Evolutionary conservation across 2,797 vertebrate genomes (phyloP).

Genomic region (Periparus ater): DNA sequence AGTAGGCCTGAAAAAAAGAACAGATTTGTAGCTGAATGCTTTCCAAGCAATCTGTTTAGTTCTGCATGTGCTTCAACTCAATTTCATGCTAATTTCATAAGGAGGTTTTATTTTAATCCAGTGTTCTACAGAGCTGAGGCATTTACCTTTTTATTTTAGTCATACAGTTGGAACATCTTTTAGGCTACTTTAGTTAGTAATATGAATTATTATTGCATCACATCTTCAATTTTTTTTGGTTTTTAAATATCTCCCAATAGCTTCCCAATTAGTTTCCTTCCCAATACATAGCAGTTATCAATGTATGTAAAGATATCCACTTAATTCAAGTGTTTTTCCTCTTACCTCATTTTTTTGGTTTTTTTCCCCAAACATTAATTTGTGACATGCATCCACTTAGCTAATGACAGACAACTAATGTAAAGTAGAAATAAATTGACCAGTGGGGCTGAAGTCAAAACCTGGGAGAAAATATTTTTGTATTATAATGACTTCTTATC

Average conservation of each 20-base stretch:
- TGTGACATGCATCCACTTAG: not conserved
- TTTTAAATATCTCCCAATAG: constrained; percentile 39
- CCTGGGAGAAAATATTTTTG: not conserved
- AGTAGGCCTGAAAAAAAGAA: constrained; percentile 37
- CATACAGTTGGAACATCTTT: constrained; percentile 5
- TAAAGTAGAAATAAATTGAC: not conserved
- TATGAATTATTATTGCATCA: constrained; percentile 44
- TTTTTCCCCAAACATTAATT: not conserved
- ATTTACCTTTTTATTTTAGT: constrained; percentile 47
- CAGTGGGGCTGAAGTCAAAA: not conserved
- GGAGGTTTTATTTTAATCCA: constrained; percentile 68
- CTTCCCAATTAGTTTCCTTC: constrained; percentile 11
- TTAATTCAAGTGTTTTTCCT: not conserved
- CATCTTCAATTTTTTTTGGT: constrained; percentile 8
- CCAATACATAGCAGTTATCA: not conserved
- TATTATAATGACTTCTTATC: not conserved
- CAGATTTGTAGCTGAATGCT: constrained; percentile 57
- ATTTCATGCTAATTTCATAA: constrained; percentile 72
- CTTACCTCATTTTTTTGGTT: not conserved
- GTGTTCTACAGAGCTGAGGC: constrained; percentile 7
- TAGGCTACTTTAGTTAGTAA: constrained; percentile 2
- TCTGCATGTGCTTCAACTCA: constrained; percentile 63
- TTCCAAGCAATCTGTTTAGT: constrained; percentile 72
- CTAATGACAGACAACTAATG: not conserved
- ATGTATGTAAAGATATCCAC: not conserved